Conservation (phyloP, 2,797 vertebrate species). For the Trematomus bernacchii region DNA sequence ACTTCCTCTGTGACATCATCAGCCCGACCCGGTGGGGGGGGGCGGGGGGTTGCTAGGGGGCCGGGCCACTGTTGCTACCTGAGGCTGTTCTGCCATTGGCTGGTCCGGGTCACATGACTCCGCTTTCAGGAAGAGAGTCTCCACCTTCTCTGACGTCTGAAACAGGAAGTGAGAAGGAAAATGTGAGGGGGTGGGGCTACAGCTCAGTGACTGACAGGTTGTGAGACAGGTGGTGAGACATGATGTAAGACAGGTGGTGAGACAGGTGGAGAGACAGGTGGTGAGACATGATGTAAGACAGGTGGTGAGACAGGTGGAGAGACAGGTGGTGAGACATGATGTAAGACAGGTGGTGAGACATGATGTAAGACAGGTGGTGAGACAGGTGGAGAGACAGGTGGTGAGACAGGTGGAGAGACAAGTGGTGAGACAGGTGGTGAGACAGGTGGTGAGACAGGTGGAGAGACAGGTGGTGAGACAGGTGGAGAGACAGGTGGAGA, state of each 20-base stretch:
- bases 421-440: no score
- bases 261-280: not conserved
- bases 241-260: not conserved
- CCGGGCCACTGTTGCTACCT: constrained; percentile 75
- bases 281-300: no score
- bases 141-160: constrained; percentile 88
- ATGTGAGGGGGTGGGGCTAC: not conserved
- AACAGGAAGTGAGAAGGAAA: constrained; percentile 34
- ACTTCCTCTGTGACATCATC: constrained; percentile 54
- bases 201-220: not conserved
- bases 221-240: not conserved
- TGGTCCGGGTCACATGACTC: constrained; percentile 63
- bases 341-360: no score
- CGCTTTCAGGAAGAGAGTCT: constrained; percentile 57
- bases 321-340: not conserved
- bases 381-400: no score
- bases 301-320: not conserved
- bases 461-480: no score
- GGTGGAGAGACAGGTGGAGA: no score
- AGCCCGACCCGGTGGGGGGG: constrained; percentile 44
- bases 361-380: no score
- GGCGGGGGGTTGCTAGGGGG: constrained; percentile 42
- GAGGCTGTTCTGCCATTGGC: constrained; percentile 47
- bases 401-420: no score
- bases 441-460: no score